Evolutionary conservation across 92 coral and sea anemone genomes (phyloP), one percentile per base, ranked within the genome.

Genomic region (Porites rus): DNA sequence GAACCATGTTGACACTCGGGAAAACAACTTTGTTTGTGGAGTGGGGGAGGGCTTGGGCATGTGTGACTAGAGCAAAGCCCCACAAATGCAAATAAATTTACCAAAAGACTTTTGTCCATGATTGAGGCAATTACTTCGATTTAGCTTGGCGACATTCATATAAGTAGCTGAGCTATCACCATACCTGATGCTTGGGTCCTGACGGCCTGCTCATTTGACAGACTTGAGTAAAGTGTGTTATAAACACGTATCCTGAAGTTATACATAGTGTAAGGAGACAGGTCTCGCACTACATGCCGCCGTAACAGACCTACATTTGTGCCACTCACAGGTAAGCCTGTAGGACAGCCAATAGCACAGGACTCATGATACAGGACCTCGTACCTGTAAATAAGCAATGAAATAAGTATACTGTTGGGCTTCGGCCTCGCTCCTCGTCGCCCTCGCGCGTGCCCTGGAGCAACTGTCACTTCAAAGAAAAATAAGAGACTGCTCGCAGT

Each of bases 181-280:
- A 69, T 82, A 93, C 99, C 94, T 75, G 93, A 87, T 20, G 99
- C 92, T 70, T 78, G 75, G n/a, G 99, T 97, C 51, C 78, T 82
- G 13, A 85, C 93, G 4, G 70, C 62, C 56, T 82, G 92, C 4
- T 75, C 79, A 12, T 79, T 89, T 4, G 98, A 95, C 21, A 91
- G 77, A 14, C 96, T 85, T 8, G 87, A 87, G 71, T 88, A 72
- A n/a, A 56, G 87, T 2, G 72, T 84, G 84, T 95, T 95, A 24
- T 90, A 75, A 11, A 83, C 96, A 8, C 95, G 93, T 38, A 95
- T 83, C 43, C 77, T 92, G 58, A 95, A 84, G 88, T 84, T 95
- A 78, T 92, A 95, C 52, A 94, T 79, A 66, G 92, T 59, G 85
- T 88, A 92, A 8, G 98, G 98, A n/a, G 74, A 52, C 11, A 95